Percentiles rank a stretch among this genome's conserved stretches.
Conservation (phyloP, 2,113 vertebrate genomes). For the Trachemys scripta region DNA sequence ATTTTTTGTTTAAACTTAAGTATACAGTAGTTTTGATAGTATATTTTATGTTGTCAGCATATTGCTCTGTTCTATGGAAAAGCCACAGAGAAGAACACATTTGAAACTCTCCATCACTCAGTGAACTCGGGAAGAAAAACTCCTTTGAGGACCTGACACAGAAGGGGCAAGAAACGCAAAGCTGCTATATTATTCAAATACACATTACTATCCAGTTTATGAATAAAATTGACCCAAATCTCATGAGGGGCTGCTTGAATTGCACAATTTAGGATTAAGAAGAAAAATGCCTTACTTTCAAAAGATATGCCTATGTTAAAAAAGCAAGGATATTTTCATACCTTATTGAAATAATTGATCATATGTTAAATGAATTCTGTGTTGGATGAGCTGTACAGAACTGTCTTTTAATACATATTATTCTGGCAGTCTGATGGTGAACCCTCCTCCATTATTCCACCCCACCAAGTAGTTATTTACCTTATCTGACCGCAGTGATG, state of each 20-base stretch:
- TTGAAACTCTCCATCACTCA: background rate
- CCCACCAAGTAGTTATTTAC: background rate
- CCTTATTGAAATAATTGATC: background rate
- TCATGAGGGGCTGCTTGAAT: background rate
- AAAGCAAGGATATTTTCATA: background rate
- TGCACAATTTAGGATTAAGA: background rate
- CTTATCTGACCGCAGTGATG: background rate
- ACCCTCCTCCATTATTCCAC: background rate
- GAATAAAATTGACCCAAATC: background rate
- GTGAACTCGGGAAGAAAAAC: background rate
- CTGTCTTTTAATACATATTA: background rate
- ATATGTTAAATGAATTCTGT: background rate
- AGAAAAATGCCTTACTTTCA: background rate
- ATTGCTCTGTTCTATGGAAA: background rate
- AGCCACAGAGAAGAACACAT: background rate
- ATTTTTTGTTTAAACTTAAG: background rate
- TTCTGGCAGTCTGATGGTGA: background rate
- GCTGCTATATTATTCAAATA: background rate
- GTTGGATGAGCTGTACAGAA: background rate
- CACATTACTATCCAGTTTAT: rapidly evolving
- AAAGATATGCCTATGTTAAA: background rate
- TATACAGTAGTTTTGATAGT: background rate
- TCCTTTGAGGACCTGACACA: background rate
- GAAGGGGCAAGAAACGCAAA: background rate
- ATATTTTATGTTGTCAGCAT: background rate